Conservation (phyloP, 2,113 vertebrate genomes). For the Amphilophus citrinellus region DNA sequence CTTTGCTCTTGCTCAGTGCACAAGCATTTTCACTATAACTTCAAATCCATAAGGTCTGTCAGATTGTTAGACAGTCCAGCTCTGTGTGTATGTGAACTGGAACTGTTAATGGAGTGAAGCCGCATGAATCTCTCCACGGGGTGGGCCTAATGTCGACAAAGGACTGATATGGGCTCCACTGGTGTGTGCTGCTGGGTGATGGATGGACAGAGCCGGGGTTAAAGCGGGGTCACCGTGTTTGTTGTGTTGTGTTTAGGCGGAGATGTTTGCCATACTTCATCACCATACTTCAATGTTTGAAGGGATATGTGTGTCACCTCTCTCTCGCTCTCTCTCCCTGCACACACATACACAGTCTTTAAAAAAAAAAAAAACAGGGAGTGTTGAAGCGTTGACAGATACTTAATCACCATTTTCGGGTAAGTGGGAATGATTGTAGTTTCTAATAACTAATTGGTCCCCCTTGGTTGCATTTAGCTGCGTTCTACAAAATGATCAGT, state of each 20-base stretch:
- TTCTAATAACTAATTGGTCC: conserved; percentile 64
- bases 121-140: conserved; percentile 66
- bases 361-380: conserved; percentile 23
- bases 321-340: background rate
- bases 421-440: conserved; percentile 61
- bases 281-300: conserved; percentile 69
- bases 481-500: conserved; percentile 37
- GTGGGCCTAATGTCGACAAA: conserved; percentile 51
- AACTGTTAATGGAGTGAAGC: conserved; percentile 65
- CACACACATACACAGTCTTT: conserved; percentile 17
- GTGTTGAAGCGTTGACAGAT: conserved; percentile 48
- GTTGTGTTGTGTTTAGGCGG: conserved; percentile 72
- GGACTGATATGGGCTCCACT: conserved; percentile 51
- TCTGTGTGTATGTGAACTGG: conserved; percentile 29
- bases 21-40: conserved; percentile 1
- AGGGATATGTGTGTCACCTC: conserved; percentile 45
- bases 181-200: conserved; percentile 68
- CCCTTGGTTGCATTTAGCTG: conserved; percentile 53
- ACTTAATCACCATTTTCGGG: conserved; percentile 58
- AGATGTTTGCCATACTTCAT: conserved; percentile 76
- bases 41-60: background rate
- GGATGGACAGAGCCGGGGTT: conserved; percentile 74
- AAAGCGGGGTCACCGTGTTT: conserved; percentile 76
- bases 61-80: conserved; percentile 11
- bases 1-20: background rate